Evolutionary conservation across 1,140 invertebrate species (phyloP).

Genomic region (Panagrolaimus sp.): DNA sequence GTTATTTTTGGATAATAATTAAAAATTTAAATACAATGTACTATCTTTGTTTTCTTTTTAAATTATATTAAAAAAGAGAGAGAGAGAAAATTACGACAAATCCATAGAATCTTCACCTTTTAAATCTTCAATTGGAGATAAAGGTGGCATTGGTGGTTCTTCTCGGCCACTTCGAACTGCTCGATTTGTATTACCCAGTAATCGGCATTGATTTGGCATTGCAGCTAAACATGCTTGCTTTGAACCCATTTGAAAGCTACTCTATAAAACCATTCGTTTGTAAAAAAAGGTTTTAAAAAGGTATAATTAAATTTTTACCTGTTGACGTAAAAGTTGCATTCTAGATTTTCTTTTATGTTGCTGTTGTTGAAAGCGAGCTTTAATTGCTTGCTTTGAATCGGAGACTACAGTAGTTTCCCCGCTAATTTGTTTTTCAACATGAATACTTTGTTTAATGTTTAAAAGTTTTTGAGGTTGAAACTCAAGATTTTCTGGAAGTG

Average conservation of each 20-base stretch:
- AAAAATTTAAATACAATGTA: no score
- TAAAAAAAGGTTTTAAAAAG: neutral
- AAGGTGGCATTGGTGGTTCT: constrained; percentile 24
- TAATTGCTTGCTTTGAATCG: constrained; percentile 46
- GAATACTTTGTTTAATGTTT: constrained; percentile 49
- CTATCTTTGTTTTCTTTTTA: no score
- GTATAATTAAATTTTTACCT: constrained; percentile 24
- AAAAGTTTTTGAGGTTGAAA: constrained; percentile 52
- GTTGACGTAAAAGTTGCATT: constrained; percentile 43
- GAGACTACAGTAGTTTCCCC: constrained; percentile 11
- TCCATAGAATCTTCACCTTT: constrained; percentile 42
- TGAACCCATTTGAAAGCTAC: constrained; percentile 6
- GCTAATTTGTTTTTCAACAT: constrained; percentile 47
- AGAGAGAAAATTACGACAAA: constrained; percentile 25
- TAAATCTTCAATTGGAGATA: constrained; percentile 41
- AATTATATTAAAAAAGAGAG: no score
- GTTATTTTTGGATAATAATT: no score
- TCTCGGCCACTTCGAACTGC: neutral
- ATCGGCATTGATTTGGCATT: constrained; percentile 19
- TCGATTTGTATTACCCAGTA: no score
- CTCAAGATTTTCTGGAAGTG: constrained; percentile 48
- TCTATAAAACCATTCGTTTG: constrained; percentile 14
- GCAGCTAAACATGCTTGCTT: constrained; percentile 10
- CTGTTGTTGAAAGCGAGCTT: constrained; percentile 32
- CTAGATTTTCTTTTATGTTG: constrained; percentile 47